Evolutionary conservation across 2,888 invertebrate species (phyloP).

Genomic region (Lycia hirtaria): DNA sequence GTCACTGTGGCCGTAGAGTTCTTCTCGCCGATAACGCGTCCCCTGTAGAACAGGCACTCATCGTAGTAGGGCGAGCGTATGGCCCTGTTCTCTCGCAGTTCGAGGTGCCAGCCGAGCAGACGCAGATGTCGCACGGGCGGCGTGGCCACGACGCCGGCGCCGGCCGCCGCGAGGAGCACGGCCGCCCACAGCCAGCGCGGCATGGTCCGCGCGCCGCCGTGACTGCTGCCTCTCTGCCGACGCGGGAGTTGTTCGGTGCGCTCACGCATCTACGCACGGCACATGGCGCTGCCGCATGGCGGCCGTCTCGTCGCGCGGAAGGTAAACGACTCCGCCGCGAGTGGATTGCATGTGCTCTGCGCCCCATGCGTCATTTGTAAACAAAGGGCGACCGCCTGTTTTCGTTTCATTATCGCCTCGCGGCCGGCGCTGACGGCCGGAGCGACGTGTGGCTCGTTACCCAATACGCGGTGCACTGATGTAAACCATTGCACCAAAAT

Average conservation of each 20-base stretch:
- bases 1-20: conserved; percentile 81
- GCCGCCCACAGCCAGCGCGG: conserved; percentile 75
- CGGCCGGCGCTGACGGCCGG: conserved; percentile 31
- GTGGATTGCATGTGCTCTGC: conserved; percentile 76
- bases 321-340: conserved; percentile 82
- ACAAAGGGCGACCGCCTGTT: conserved; percentile 80
- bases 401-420: conserved; percentile 69
- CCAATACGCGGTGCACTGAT: conserved; percentile 43
- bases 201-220: conserved; percentile 79
- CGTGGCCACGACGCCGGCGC: conserved; percentile 57
- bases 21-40: conserved; percentile 67
- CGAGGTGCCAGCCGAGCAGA: conserved; percentile 73
- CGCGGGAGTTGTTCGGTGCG: conserved; percentile 63
- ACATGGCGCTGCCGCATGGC: conserved; percentile 58
- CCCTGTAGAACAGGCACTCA: conserved; percentile 76
- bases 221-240: conserved; percentile 73
- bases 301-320: conserved; percentile 79
- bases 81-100: conserved; percentile 72
- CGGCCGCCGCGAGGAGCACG: conserved; percentile 61
- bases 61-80: conserved; percentile 76
- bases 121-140: conserved; percentile 63
- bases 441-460: conserved; percentile 54
- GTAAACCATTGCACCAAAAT: conserved; percentile 32
- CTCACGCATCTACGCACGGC: conserved; percentile 75
- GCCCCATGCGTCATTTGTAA: conserved; percentile 82